Base-by-base conservation (phyloP, 1,140 invertebrate species). In the Calycopis cecrops region DNA sequence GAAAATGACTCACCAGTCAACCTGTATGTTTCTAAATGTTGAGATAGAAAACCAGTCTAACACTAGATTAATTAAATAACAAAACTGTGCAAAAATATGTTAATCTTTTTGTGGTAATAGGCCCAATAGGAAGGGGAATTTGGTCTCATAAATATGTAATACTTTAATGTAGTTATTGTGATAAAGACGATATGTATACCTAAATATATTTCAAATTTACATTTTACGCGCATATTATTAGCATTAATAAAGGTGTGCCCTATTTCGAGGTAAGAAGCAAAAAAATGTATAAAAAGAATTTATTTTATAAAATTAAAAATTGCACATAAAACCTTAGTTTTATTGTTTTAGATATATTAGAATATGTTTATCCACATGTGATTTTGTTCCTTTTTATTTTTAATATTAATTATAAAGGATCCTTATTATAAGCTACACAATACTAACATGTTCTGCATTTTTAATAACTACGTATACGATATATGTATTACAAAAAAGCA, bases 351-450 rank as follows among this genome's bases (percentile, higher is more conserved):
- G 40, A 9, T 17, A 16, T 44, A 16, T 44, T 44, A 44, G 40
- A 44, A 44, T 33, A 53, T 58, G 35, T 48, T 40, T 47, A 9
- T 58, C 12, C 40, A 44, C 53, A 71, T 78, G 77, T 79, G 66
- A 77, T 80, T 79, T 76, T 69, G 76, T 85, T 82, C 79, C 76
- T 82, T 78, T 77, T 35, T 76, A 73, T 73, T 67, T 71, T 73
- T 65, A 65, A 48, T 62, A 60, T 58, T 28, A 16, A 14, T 16
- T 44, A 44, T 44, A 44, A 44, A 44, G 40, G 40, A 8, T 44
- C 16, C 35, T 61, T 62, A 55, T 52, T 55, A 55, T 62, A 55
- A 44, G 52, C 48, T 35, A 54, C 48, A 37, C 50, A 57, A 51
- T 57, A 35, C 33, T 57, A 52, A 51, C 54, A 50, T 50, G 38